A percentile compares a stretch with the other conserved stretches of the same genome.
These are phyloP conservation scores for Entomobrya multifasciata DNA, from an alignment of 2,888 invertebrate species.

Conservation along the genomic window DNA sequence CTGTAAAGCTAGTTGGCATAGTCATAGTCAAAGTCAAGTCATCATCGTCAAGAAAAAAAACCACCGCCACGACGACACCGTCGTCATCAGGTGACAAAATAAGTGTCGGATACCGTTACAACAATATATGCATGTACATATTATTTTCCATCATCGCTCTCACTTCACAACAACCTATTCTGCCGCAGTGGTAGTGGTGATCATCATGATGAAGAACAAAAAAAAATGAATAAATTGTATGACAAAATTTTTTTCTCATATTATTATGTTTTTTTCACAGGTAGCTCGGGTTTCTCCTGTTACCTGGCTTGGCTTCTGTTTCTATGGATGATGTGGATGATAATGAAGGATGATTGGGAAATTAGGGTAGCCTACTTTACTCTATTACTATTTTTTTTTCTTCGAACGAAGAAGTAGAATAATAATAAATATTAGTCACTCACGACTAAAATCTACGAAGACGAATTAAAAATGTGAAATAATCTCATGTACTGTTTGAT, in stretches of 20 bases:
- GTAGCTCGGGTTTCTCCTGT: slow-evolving; percentile 42
- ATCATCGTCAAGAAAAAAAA: slow-evolving; percentile 44
- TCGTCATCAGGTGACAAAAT: slow-evolving; percentile 73
- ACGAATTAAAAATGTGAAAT: slow-evolving; percentile 14
- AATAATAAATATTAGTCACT: slow-evolving; percentile 49
- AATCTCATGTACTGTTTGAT: too few relatives aligned
- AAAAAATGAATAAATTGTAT: background rate
- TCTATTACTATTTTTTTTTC: slow-evolving; percentile 44
- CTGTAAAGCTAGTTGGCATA: slow-evolving; percentile 42
- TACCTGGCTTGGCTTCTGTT: slow-evolving; percentile 40
- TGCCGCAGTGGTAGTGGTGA: slow-evolving; percentile 31
- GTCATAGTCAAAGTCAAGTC: slow-evolving; percentile 1
- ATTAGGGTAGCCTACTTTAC: slow-evolving; percentile 72
- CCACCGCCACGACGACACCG: too few relatives aligned
- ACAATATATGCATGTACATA: slow-evolving; percentile 71
- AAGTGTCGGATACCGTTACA: slow-evolving; percentile 71
- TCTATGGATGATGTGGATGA: slow-evolving; percentile 23
- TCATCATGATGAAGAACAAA: slow-evolving; percentile 21
- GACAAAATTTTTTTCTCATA: background rate
- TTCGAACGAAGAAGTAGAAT: too few relatives aligned
- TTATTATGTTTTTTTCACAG: background rate
- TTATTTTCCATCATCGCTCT: slow-evolving; percentile 65
- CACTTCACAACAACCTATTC: background rate
- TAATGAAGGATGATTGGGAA: slow-evolving; percentile 52
- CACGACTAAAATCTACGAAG: slow-evolving; percentile 62